Conservation (phyloP, 2,113 vertebrate genomes). For the Proterorhinus semilunaris region DNA sequence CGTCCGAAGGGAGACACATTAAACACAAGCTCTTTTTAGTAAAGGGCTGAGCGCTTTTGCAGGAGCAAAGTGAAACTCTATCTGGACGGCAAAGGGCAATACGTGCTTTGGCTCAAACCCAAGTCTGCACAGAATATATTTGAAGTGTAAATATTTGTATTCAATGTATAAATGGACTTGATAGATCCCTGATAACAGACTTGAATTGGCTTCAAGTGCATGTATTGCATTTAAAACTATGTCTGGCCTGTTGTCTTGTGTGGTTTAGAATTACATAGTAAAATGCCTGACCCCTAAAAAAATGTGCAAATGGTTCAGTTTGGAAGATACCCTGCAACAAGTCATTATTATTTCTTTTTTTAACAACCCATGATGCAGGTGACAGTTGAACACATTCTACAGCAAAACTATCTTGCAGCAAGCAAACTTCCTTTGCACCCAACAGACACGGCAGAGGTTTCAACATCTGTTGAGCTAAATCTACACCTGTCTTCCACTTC, state of each 20-base stretch:
- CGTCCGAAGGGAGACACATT: constrained; percentile 59
- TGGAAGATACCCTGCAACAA: not conserved
- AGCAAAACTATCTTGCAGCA: constrained; percentile 45
- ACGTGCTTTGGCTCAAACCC: constrained; percentile 67
- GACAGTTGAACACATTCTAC: constrained; percentile 62
- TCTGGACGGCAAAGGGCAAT: constrained; percentile 70
- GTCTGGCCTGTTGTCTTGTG: constrained; percentile 39
- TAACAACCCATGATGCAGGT: constrained; percentile 22
- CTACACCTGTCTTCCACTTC: constrained; percentile 78
- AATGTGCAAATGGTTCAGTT: constrained; percentile 10
- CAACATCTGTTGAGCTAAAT: constrained; percentile 75
- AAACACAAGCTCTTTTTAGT: constrained; percentile 73
- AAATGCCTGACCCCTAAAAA: constrained; percentile 17
- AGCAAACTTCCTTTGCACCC: constrained; percentile 64
- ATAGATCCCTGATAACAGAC: constrained; percentile 71
- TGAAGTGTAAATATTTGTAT: constrained; percentile 79
- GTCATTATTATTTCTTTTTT: constrained; percentile 8
- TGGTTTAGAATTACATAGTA: constrained; percentile 45
- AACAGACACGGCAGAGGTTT: constrained; percentile 68
- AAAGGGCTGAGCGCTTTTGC: constrained; percentile 61
- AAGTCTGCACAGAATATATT: constrained; percentile 65
- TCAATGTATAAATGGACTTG: constrained; percentile 72
- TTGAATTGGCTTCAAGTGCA: constrained; percentile 57
- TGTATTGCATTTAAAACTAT: constrained; percentile 53
- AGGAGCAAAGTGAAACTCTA: constrained; percentile 73